Conservation (phyloP, 2,888 invertebrate genomes). For the Oligia latruncula region DNA sequence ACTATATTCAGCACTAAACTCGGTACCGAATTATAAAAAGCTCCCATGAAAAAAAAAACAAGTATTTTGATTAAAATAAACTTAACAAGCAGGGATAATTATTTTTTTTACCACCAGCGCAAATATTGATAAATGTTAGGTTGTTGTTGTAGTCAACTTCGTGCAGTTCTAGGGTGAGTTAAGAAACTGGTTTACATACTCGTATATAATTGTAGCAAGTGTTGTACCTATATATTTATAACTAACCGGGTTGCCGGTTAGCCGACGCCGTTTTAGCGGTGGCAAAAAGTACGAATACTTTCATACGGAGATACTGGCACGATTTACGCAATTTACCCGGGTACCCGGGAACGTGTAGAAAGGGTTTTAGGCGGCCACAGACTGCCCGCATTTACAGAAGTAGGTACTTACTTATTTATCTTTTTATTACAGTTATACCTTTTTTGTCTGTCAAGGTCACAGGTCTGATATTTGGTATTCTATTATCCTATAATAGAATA, state of each 20-base stretch:
- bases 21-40: background rate
- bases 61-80: too few relatives aligned
- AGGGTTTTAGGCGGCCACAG: background rate
- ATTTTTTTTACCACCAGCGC: too few relatives aligned
- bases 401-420: conserved; percentile 4
- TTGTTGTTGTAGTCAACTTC: background rate
- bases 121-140: too few relatives aligned
- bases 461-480: too few relatives aligned
- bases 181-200: background rate
- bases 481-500: too few relatives aligned
- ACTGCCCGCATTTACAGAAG: background rate
- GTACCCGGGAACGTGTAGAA: background rate
- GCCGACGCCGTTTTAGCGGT: background rate
- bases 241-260: background rate
- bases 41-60: background rate
- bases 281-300: background rate
- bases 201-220: background rate
- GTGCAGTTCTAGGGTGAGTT: background rate
- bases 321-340: background rate
- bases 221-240: background rate
- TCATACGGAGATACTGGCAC: background rate
- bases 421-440: conserved; percentile 30
- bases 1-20: background rate
- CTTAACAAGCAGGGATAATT: too few relatives aligned
- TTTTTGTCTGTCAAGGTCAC: background rate